Conservation (phyloP, 1,140 invertebrate genomes). For the Drosophila dunni region DNA sequence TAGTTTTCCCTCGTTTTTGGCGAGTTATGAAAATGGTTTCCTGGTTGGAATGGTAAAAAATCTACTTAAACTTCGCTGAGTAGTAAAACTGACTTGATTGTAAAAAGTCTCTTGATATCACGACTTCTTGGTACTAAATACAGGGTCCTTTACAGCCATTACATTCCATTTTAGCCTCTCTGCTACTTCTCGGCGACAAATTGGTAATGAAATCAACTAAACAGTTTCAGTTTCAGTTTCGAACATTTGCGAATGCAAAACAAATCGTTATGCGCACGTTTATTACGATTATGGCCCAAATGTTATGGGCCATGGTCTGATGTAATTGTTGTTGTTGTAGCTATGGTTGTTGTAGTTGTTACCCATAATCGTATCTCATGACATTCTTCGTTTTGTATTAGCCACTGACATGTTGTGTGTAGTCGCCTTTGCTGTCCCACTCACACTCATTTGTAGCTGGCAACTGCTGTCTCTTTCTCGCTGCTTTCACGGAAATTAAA, state of each 20-base stretch:
- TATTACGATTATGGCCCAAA: conserved; percentile 8
- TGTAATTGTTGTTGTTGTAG: conserved; percentile 7
- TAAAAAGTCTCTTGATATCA: too few relatives aligned
- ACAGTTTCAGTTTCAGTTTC: background rate
- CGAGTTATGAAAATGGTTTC: too few relatives aligned
- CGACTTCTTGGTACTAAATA: too few relatives aligned
- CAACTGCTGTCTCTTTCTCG: background rate
- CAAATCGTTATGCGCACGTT: background rate
- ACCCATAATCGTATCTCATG: conserved; percentile 62
- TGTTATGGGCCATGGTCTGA: conserved; percentile 33
- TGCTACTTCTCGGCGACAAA: background rate
- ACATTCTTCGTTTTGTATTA: conserved; percentile 79
- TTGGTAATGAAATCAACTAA: background rate
- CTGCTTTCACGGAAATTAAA: conserved; percentile 73
- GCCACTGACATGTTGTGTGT: conserved; percentile 73
- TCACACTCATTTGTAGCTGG: background rate
- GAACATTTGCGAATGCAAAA: background rate
- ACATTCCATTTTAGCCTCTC: too few relatives aligned
- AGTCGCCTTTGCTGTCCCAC: conserved; percentile 7
- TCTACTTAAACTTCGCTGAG: too few relatives aligned
- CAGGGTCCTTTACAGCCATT: too few relatives aligned
- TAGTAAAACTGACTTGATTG: too few relatives aligned
- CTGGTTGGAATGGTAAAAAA: too few relatives aligned
- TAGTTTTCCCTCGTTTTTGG: too few relatives aligned
- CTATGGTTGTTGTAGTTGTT: conserved; percentile 17